Evolutionary conservation across 2,797 vertebrate genomes (phyloP).

Genomic region (Clamator glandarius): DNA sequence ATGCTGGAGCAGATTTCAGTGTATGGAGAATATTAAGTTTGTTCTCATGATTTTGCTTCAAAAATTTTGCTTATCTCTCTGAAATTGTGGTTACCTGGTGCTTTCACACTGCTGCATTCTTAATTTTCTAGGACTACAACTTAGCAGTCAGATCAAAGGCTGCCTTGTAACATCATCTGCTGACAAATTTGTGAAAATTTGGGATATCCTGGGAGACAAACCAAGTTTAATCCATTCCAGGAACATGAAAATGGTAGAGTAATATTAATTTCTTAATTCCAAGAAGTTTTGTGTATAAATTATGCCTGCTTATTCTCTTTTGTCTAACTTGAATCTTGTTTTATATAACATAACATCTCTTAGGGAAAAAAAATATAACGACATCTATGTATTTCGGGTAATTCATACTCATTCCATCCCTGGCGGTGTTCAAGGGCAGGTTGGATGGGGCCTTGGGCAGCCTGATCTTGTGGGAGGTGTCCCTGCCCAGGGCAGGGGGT

Average conservation of each 20-base stretch:
- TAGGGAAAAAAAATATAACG: neutral
- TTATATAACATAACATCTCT: neutral
- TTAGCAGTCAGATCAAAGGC: constrained; percentile 96
- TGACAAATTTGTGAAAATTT: constrained; percentile 94
- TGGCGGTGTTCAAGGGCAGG: no score
- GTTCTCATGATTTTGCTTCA: neutral
- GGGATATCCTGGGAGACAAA: constrained; percentile 93
- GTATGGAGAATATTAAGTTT: neutral
- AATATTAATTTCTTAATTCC: neutral
- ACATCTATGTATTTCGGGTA: neutral
- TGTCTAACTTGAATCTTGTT: neutral
- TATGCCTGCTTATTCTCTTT: neutral
- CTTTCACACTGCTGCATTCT: neutral
- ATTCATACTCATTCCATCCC: neutral
- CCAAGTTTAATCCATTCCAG: constrained; percentile 92
- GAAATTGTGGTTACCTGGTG: neutral
- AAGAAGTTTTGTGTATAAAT: neutral
- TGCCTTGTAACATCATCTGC: constrained; percentile 94
- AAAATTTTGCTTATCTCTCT: neutral
- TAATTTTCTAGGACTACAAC: constrained; percentile 84
- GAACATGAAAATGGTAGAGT: constrained; percentile 96
- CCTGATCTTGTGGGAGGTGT: no score
- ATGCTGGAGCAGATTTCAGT: neutral
- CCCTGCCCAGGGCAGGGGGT: no score
- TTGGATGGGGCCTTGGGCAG: no score